These are phyloP conservation scores for Leptodactylus fuscus DNA, from an alignment of 2,113 vertebrate genomes.

Conservation along the genomic window DNA sequence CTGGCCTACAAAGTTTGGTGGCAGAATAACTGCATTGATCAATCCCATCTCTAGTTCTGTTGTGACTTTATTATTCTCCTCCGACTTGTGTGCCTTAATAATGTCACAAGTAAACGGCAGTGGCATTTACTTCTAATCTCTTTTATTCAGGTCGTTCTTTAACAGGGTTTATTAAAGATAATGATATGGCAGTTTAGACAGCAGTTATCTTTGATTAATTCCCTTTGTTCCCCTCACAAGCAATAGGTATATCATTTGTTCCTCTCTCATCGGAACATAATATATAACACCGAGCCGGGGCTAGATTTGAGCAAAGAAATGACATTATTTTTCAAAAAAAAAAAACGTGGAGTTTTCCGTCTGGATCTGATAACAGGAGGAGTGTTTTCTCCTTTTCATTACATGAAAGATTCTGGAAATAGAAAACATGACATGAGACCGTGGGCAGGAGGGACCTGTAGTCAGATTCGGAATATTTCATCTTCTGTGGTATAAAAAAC, in stretches of 20 bases:
- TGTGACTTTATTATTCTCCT: conserved; percentile 2
- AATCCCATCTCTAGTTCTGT: too few relatives aligned
- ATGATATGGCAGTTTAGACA: conserved; percentile 43
- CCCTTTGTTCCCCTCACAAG: conserved; percentile 8
- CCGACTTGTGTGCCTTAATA: not conserved
- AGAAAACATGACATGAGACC: conserved; percentile 5
- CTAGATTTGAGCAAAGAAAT: conserved; percentile 27
- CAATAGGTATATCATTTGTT: conserved; percentile 32
- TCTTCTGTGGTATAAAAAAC: not conserved
- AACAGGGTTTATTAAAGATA: conserved; percentile 35
- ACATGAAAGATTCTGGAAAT: conserved; percentile 19
- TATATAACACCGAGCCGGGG: not conserved
- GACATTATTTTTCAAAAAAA: conserved; percentile 5
- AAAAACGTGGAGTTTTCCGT: conserved; percentile 4
- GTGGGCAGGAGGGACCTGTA: conserved; percentile 4
- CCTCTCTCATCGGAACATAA: not conserved
- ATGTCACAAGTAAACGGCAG: conserved; percentile 13
- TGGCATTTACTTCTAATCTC: conserved; percentile 19
- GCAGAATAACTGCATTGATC: not conserved
- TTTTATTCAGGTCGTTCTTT: conserved; percentile 17
- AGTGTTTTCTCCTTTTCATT: conserved; percentile 26
- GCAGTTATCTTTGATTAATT: conserved; percentile 39
- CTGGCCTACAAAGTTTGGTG: not conserved
- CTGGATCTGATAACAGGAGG: conserved; percentile 10
- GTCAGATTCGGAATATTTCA: conserved; percentile 22